Base-by-base conservation (phyloP, 2,113 vertebrate species). In the Thunnus thynnus region DNA sequence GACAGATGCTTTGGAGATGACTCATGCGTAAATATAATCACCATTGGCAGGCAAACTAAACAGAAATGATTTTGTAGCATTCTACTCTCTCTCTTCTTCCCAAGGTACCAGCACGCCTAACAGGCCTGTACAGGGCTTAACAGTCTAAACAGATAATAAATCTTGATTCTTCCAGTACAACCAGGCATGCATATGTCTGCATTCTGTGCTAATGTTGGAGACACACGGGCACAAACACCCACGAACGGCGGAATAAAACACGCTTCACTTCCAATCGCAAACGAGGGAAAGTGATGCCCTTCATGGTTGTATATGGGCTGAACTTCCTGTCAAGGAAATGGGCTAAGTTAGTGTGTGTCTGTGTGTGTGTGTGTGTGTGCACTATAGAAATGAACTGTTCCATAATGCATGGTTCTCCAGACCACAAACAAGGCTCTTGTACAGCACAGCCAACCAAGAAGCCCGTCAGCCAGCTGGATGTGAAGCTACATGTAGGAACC, bases 291-390 rank as follows among this genome's bases (percentile, higher is more conserved):
- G 63, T n/a, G 48, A 50, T 55, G 60, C 83, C 84, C 64, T 86
- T 58, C 18, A 27, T 60, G 73, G 70, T 50, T 86, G 78, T 78
- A 69, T 71, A 77, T 78, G 68, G 56, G 44, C 75, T 84, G 36
- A 75, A 85, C 86, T 86, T 89, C 88, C 89, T 83, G 83, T 68
- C 11, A 18, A 75, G 80, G 73, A 89, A 86, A 87, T 83, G 56
- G 68, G 12, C 46, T 58, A n/a, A 61, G 64, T 48, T 18, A 82
- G 17, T 57, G 47, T 71, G 77, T 78, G 22, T 70, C 12, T 22
- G 55, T 64, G 25, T 75, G 44, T 67, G 51, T 76, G 67, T 56
- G 46, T 64, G 51, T 76, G 67, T 56, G 73, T 70, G 60, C n/a
- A 44, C 25, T 71, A 70, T 54, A 66, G 50, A 75, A 67, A 81